Evolutionary conservation across 2,888 invertebrate species (phyloP).

Genomic region (Aporophyla nigra): DNA sequence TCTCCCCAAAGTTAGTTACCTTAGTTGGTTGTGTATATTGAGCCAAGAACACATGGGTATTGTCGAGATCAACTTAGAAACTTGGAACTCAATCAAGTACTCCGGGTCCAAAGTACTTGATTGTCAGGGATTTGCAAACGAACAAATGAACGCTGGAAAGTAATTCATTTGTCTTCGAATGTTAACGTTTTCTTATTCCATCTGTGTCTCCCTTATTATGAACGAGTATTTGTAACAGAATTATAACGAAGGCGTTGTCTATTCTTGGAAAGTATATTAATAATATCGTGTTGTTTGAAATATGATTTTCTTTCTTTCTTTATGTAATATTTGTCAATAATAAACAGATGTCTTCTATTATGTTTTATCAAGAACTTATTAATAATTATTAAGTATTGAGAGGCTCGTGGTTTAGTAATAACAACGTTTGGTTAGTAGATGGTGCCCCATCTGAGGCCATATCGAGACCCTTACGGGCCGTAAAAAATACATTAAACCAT

Average conservation of each 20-base stretch:
- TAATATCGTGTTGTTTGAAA: conserved; percentile 1
- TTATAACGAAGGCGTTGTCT: conserved; percentile 23
- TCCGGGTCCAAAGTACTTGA: conserved; percentile 56
- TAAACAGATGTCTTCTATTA: not conserved
- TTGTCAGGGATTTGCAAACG: conserved; percentile 64
- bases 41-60: conserved; percentile 69
- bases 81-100: conserved; percentile 65
- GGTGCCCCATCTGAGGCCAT: no score
- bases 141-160: conserved; percentile 52
- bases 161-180: conserved; percentile 55
- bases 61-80: conserved; percentile 71
- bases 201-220: conserved; percentile 18
- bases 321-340: not conserved
- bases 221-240: conserved; percentile 29
- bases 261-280: conserved; percentile 17
- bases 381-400: not conserved
- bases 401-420: no score
- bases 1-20: conserved; percentile 58
- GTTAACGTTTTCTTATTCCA: conserved; percentile 44
- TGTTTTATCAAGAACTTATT: not conserved
- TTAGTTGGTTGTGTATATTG: conserved; percentile 59
- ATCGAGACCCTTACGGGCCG: no score
- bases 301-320: not conserved
- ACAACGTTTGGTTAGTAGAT: no score
- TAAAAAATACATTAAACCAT: no score